Evolutionary conservation across 2,888 invertebrate genomes (phyloP).

Genomic region (Galerucella pusilla): DNA sequence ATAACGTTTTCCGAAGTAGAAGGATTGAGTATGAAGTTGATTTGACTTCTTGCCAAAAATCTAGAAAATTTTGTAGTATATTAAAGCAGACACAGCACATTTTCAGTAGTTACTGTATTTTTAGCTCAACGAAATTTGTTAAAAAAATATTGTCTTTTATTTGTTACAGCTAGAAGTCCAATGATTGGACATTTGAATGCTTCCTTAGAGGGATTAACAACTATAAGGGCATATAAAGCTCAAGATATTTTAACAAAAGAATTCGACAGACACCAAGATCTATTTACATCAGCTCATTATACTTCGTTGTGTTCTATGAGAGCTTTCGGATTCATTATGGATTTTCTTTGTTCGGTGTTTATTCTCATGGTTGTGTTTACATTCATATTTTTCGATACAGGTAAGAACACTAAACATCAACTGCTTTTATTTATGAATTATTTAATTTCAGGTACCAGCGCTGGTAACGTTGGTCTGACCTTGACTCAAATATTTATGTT

Average conservation of each 20-base stretch:
- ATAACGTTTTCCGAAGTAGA: no score
- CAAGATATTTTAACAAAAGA: slow-evolving; percentile 58
- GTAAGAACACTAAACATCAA: slow-evolving; percentile 36
- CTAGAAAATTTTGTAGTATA: no score
- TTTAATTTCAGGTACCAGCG: slow-evolving; percentile 48
- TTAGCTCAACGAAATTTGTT: no score
- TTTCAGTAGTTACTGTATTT: no score
- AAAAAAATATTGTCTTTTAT: neutral
- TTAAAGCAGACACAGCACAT: no score
- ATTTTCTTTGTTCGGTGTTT: slow-evolving; percentile 53
- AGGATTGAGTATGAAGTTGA: no score
- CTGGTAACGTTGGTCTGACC: slow-evolving; percentile 67
- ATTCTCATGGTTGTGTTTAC: slow-evolving; percentile 50
- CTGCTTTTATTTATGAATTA: neutral
- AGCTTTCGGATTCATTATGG: slow-evolving; percentile 59
- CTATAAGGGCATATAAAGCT: slow-evolving; percentile 60
- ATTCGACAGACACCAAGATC: slow-evolving; percentile 60
- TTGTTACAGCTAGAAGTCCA: slow-evolving; percentile 60
- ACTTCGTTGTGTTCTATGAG: slow-evolving; percentile 55
- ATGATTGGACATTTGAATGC: slow-evolving; percentile 62
- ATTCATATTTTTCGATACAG: slow-evolving; percentile 49
- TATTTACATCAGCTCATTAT: slow-evolving; percentile 59
- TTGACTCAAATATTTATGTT: slow-evolving; percentile 83
- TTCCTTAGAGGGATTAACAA: slow-evolving; percentile 60
- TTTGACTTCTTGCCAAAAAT: no score